Base-by-base conservation (phyloP, 2,888 invertebrate species). In the Agapostemon virescens region DNA sequence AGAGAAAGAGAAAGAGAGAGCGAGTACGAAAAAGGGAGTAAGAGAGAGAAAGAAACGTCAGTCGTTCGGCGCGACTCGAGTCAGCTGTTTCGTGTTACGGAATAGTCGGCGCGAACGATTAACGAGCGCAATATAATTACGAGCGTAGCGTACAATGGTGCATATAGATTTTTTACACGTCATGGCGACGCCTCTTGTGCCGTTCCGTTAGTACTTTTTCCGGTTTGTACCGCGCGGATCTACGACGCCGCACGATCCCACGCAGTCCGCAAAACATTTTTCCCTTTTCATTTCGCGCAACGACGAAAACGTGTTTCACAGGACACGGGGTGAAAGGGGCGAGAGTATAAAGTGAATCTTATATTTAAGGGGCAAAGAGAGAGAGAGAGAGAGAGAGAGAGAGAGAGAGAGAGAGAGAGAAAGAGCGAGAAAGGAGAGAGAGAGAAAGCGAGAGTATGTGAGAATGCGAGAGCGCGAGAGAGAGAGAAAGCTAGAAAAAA, bases 81-180 rank as follows among this genome's bases (percentile, higher is more conserved):
- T 66, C 69, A 58, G 72, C 64, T 49, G 45, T 74, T 78, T 71
- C 72, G 52, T 80, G 77, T 63, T 66, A 61, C 71, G 70, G 55
- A 49, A 23, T 40, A 66, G 33, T 67, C 72, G 40, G 69, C 45
- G 68, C 72, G 77, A 45, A 78, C 74, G 77, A n/a, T 49, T 49
- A 49, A 49, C 73, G 42, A 23, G 69, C 73, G 69, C 83, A 71
- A 20, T 67, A 72, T 71, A 69, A 83, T 55, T 76, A 78, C 69
- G 75, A 78, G 78, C 61, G 82, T 85, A 87, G 87, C 84, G 42
- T 82, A 68, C 83, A 86, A 86, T 82, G 86, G 83, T 85, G 87
- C 88, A 88, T 90, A 89, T 91, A 91, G 90, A 91, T 91, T 91
- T 91, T 91, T 88, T 91, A 91, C 91, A 90, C 88, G 87, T 90